phyloP scores from a whole-genome alignment of 2,797 vertebrate species.

The Valencia hispanica region DNA sequence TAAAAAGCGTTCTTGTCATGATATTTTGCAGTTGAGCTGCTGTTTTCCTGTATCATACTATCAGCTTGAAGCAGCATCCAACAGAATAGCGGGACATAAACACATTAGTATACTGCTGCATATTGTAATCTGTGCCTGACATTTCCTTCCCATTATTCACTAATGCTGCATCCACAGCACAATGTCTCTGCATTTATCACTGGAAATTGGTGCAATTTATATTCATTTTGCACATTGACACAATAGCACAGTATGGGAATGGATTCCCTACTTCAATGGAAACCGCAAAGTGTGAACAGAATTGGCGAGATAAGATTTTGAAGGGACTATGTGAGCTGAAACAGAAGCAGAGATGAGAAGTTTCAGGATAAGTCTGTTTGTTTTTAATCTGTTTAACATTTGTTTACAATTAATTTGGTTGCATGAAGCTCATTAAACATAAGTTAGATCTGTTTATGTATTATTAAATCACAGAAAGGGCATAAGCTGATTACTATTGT shows the following conservation, averaged over 20 bases:
- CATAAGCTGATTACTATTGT: not conserved
- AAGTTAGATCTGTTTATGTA: not conserved
- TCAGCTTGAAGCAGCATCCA: slow-evolving; percentile 23
- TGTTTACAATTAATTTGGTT: slow-evolving; percentile 13
- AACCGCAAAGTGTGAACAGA: slow-evolving; percentile 60
- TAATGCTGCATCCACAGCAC: slow-evolving; percentile 70
- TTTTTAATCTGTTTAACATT: not conserved
- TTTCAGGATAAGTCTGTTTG: slow-evolving; percentile 21
- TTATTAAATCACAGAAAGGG: not conserved
- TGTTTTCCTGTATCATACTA: slow-evolving; percentile 34
- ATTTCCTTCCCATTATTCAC: slow-evolving; percentile 74
- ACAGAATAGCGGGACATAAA: slow-evolving; percentile 51
- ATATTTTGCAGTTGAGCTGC: slow-evolving; percentile 16
- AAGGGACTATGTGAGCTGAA: slow-evolving; percentile 37
- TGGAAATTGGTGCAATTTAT: slow-evolving; percentile 75
- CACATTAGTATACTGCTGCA: slow-evolving; percentile 67
- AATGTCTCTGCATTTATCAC: slow-evolving; percentile 69
- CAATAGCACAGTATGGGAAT: slow-evolving; percentile 57
- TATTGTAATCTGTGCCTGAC: slow-evolving; percentile 66
- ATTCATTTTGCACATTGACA: slow-evolving; percentile 69
- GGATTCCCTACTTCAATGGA: slow-evolving; percentile 65
- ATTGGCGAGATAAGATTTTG: slow-evolving; percentile 62
- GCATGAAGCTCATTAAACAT: slow-evolving; percentile 1
- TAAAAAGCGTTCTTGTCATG: slow-evolving; percentile 18
- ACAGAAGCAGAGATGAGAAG: slow-evolving; percentile 20